Evolutionary conservation across 2,888 invertebrate species (phyloP), one percentile per base, ranked within the genome.

Genomic region (Coelogynopora nodosa): DNA sequence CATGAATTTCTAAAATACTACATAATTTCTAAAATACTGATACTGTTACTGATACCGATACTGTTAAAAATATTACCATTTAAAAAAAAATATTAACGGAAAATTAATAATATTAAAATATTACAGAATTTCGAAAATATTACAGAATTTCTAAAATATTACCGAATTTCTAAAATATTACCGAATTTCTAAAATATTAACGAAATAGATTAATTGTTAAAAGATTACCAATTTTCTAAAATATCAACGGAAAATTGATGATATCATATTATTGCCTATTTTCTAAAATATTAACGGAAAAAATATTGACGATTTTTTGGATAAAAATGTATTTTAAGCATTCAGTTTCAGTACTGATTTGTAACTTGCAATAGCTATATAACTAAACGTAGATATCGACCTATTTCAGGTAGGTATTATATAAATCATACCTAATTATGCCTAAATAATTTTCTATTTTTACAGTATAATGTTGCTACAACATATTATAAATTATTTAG

Each of bases 191-290:
- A 26, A 74, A 74, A 23, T 74, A 74, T 74, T 74, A 26, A 74
- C 74, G 74, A 49, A 49, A 49, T 10, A 49, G n/a, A n/a, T 2
- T 10, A 13, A 23, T 74, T 74, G 18, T 26, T 74, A 26, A 74
- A 74, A 23, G 5, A 74, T 74, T 74, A 26, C 18, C 23, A 26
- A 74, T n/a, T 74, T 74, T 74, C 74, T 74, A 74, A 74, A 74
- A 74, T 74, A 74, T 74, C 74, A 74, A 74, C 74, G 74, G n/a
- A 26, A 74, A 74, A 74, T 74, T 74, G 74, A 74, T 74, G 23
- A 74, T 74, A 74, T 74, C 23, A 74, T n/a, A 5, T 2, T 49
- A 13, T 5, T n/a, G 49, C 49, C 18, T 49, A 74, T 13, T 74
- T 74, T 74, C 74, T 74, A 26, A 74, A 74, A 23, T 74, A 74